phyloP scores from a whole-genome alignment of 2,888 invertebrate species.

The Synanthedon vespiformis region DNA sequence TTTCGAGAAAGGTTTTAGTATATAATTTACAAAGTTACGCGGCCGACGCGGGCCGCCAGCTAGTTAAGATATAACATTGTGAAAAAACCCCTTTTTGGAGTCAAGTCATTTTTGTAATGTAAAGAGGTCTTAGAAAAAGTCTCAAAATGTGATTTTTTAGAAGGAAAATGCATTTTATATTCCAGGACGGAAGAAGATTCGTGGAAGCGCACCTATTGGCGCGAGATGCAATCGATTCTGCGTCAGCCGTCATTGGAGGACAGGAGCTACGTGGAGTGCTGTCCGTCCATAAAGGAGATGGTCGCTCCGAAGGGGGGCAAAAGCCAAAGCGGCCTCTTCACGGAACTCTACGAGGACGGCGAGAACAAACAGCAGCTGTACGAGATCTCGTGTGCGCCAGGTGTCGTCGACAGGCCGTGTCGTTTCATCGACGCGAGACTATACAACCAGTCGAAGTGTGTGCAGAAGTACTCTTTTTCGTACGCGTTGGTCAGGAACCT shows the following conservation, averaged over 20 bases:
- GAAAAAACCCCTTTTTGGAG: not conserved
- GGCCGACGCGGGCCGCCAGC: too few species aligned
- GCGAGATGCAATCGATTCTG: constrained; percentile 75
- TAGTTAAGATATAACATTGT: too few species aligned
- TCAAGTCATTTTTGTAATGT: not conserved
- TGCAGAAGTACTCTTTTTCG: constrained; percentile 85
- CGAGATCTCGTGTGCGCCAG: constrained; percentile 81
- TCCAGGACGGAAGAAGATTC: constrained; percentile 58
- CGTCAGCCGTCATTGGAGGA: constrained; percentile 59
- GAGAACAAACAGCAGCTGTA: constrained; percentile 79
- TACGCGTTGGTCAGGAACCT: constrained; percentile 84
- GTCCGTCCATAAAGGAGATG: constrained; percentile 83
- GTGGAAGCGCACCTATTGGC: constrained; percentile 71
- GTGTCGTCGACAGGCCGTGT: constrained; percentile 80
- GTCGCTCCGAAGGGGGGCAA: constrained; percentile 82
- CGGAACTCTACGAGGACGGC: constrained; percentile 80
- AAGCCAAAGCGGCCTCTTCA: constrained; percentile 77
- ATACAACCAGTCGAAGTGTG: constrained; percentile 79
- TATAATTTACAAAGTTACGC: too few species aligned
- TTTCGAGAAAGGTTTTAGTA: too few species aligned
- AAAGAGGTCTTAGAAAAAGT: not conserved
- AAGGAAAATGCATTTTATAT: constrained; percentile 4
- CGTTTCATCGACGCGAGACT: constrained; percentile 78
- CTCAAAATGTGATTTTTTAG: too few species aligned
- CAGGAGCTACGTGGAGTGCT: constrained; percentile 77